Evolutionary conservation across 2,113 vertebrate species (phyloP).

Genomic region (Oryzias melastigma): DNA sequence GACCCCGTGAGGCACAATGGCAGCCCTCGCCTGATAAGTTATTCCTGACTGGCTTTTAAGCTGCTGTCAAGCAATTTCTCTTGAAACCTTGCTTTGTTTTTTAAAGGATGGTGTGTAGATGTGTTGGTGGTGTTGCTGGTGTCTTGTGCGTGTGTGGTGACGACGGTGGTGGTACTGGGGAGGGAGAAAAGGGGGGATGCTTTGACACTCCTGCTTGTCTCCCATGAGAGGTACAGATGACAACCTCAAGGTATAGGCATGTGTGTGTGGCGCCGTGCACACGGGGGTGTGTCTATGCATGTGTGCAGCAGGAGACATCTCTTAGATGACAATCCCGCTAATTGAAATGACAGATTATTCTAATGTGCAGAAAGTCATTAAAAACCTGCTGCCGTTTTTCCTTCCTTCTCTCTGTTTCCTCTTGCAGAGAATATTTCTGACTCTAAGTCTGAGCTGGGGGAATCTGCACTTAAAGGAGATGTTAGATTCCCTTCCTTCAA

Average conservation of each 20-base stretch:
- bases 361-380: slow-evolving; percentile 83
- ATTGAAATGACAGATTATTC: slow-evolving; percentile 85
- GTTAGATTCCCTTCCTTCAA: slow-evolving; percentile 69
- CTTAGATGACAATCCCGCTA: slow-evolving; percentile 77
- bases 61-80: slow-evolving; percentile 82
- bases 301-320: slow-evolving; percentile 72
- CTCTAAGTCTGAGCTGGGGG: slow-evolving; percentile 59
- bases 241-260: slow-evolving; percentile 74
- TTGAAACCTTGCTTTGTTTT: slow-evolving; percentile 80
- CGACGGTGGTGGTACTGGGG: slow-evolving; percentile 35
- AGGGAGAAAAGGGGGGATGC: slow-evolving; percentile 29
- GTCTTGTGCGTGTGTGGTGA: slow-evolving; percentile 32
- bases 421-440: slow-evolving; percentile 67
- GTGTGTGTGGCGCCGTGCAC: slow-evolving; percentile 40
- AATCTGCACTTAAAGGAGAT: slow-evolving; percentile 72
- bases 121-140: slow-evolving; percentile 40
- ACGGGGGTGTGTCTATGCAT: slow-evolving; percentile 53
- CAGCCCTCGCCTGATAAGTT: slow-evolving; percentile 79
- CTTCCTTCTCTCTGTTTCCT: slow-evolving; percentile 53
- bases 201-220: slow-evolving; percentile 77
- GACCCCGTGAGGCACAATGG: slow-evolving; percentile 78
- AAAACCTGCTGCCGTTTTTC: slow-evolving; percentile 73
- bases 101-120: slow-evolving; percentile 61
- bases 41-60: slow-evolving; percentile 82
- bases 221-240: slow-evolving; percentile 78